Conservation (phyloP, 2,113 vertebrate genomes). For the Synodontis membranacea region DNA sequence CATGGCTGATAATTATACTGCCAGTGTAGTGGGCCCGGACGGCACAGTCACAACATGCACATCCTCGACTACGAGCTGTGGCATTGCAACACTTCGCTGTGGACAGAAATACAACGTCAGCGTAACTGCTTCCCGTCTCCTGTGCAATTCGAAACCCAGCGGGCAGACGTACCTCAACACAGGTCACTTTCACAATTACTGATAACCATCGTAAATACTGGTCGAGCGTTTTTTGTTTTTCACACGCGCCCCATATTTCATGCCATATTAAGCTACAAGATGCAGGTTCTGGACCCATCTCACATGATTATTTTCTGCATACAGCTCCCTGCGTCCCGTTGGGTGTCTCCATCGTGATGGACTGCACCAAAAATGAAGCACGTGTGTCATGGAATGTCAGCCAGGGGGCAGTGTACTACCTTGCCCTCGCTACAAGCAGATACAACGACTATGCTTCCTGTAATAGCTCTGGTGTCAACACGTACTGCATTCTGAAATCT, state of each 20-base stretch:
- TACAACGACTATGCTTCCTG: slow-evolving; percentile 52
- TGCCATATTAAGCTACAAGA: background rate
- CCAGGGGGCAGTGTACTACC: slow-evolving; percentile 64
- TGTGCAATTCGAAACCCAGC: slow-evolving; percentile 69
- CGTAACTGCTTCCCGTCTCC: slow-evolving; percentile 62
- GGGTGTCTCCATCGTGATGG: slow-evolving; percentile 57
- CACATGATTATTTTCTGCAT: slow-evolving; percentile 1
- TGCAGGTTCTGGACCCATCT: background rate
- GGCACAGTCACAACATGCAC: slow-evolving; percentile 61
- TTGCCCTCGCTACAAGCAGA: slow-evolving; percentile 51
- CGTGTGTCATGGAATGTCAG: slow-evolving; percentile 68
- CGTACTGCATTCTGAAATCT: slow-evolving; percentile 60
- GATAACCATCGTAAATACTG: background rate
- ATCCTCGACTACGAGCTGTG: slow-evolving; percentile 65
- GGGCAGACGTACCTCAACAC: slow-evolving; percentile 56
- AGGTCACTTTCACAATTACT: slow-evolving; percentile 58
- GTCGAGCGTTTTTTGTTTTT: background rate
- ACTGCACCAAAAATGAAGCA: slow-evolving; percentile 65
- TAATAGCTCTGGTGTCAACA: slow-evolving; percentile 22
- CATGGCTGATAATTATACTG: slow-evolving; percentile 63
- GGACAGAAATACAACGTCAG: slow-evolving; percentile 67
- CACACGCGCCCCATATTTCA: background rate
- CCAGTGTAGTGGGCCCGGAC: slow-evolving; percentile 50
- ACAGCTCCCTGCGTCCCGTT: slow-evolving; percentile 73
- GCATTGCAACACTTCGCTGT: slow-evolving; percentile 64